Evolutionary conservation across 37 sponge, comb jelly and placozoan species (phyloP), one percentile per base, ranked within the genome.

Genomic region (Lycopodina hypogea): DNA sequence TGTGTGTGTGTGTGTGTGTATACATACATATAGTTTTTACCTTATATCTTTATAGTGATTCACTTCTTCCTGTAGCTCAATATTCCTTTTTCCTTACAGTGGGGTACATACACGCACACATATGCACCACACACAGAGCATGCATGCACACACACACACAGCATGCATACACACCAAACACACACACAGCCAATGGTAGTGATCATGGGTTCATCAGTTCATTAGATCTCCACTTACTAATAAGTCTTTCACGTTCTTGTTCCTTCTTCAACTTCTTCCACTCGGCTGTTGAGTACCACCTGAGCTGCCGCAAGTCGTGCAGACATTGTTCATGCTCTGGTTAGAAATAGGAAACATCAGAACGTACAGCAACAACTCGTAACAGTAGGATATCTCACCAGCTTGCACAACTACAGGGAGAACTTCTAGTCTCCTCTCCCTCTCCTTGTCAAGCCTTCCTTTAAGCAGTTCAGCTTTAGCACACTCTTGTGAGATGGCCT

Each of bases 321-420:
- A 77, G 17, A 62, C 81, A 70, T 22, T 74, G 65, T 11, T 91
- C 92, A 72, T 91, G 89, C 58, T 91, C 92, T 80, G 67, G n/a
- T n/a, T n/a, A n/a, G n/a, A 9, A 4, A 28, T 26, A 6, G 51
- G 17, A 35, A 69, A 26, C 11, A 2, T 34, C 2, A 48, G 26
- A 24, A 67, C 59, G 19, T 74, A 26, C 58, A 26, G 36, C 55
- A 55, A 74, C 11, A 8, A 28, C 45, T 14, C n/a, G 35, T 11
- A 48, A 3, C 48, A 68, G 21, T 38, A 68, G 3, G 8, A 37
- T 3, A 8, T 11, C 75, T 74, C 40, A 80, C 87, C 87, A 65
- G 42, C 42, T 48, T 87, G 87, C 19, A 87, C 87, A 4, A 70
- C 40, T 19, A 23, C 37, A 4, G 60, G 36, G 2, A 87, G 71